Evolutionary conservation across 2,797 vertebrate species (phyloP), one percentile per base, ranked within the genome.

Genomic region (Microctenopoma lineatum): DNA sequence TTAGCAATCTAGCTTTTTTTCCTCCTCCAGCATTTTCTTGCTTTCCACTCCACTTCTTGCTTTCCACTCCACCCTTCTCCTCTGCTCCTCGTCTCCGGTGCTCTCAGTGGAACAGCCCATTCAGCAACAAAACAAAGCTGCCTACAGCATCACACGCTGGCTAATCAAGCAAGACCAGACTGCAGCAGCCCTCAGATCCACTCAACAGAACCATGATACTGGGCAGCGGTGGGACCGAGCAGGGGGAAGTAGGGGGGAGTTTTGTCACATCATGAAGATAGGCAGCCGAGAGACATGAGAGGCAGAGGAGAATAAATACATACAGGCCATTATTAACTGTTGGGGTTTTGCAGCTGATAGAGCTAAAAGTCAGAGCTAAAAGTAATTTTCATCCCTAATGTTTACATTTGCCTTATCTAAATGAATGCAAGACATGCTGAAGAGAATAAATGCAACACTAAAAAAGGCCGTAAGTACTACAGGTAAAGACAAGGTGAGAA

Each of bases 101-200:
- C 74, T 87, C 84, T 87, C 79, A 58, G 78, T 79, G 84, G 88
- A 89, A 90, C 81, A 75, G 88, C 77, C 81, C 86, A 88, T 91
- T 93, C 89, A 86, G 81, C 81, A 84, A 84, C 89, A 83, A 94
- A 92, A 91, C 90, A 92, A 93, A 93, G 90, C 90, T 81, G 87
- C 92, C 89, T 76, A 55, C 78, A 89, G 92, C 91, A 81, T 91
- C 86, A 72, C 84, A 86, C 79, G 59, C 86, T 73, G 82, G 81
- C 87, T 92, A 91, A 93, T 92, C 92, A 92, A 89, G 90, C 90
- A 88, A 70, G 83, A 88, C 87, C 89, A 92, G 79, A 82, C 84
- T 83, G 86, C 84, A 78, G 83, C 80, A 84, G 69, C 79, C 55
- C 80, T 88, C 74, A 75, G 78, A 85, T 81, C 81, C 78, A 68